phyloP scores from a whole-genome alignment of 2,113 vertebrate species.

The Ursus arctos region DNA sequence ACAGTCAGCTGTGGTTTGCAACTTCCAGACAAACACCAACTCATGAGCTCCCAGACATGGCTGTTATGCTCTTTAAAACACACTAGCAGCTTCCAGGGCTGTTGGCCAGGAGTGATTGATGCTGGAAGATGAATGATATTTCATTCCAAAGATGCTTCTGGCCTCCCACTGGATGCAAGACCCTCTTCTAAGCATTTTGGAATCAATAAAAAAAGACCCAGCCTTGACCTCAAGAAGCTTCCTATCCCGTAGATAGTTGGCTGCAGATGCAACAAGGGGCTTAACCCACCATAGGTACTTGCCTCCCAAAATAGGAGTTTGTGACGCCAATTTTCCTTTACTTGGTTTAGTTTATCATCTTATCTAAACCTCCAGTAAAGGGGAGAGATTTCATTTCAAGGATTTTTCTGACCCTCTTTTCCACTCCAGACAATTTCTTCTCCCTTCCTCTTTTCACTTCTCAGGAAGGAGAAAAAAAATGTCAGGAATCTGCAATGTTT shows the following conservation, averaged over 20 bases:
- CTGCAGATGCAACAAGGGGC: fast-evolving
- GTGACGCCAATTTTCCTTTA: background rate
- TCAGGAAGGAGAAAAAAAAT: background rate
- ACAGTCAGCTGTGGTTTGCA: fast-evolving
- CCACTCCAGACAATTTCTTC: background rate
- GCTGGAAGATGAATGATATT: no score
- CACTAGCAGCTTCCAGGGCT: background rate
- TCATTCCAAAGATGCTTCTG: background rate
- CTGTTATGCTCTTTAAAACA: background rate
- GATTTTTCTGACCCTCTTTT: background rate
- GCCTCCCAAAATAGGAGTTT: background rate
- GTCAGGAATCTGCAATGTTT: background rate
- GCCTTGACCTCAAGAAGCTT: background rate
- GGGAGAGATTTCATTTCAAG: background rate
- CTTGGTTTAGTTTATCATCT: background rate
- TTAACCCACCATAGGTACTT: background rate
- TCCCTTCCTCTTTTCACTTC: background rate
- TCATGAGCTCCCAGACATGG: fast-evolving
- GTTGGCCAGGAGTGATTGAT: background rate
- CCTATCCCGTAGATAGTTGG: background rate
- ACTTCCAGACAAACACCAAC: background rate
- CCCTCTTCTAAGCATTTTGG: background rate
- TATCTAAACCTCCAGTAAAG: background rate
- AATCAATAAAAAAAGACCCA: background rate
- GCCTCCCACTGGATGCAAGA: background rate